Percentiles rank a stretch among this genome's conserved stretches.
phyloP scores from a whole-genome alignment of 2,797 vertebrate genomes.

The Mormyrops boulengeri region DNA sequence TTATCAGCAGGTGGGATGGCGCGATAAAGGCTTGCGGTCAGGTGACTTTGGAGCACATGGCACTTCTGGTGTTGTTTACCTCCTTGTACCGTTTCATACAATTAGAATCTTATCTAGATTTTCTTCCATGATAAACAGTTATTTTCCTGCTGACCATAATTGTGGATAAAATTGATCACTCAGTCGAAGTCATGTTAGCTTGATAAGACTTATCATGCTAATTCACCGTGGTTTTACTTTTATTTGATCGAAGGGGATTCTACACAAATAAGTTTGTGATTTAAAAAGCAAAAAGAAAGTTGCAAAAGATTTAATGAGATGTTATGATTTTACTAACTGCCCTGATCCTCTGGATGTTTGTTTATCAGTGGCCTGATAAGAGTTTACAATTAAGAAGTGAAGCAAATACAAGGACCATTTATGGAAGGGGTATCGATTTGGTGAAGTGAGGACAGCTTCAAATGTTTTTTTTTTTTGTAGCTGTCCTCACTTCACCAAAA shows the following conservation, averaged over 20 bases:
- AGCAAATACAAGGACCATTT: not conserved
- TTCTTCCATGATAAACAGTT: constrained; percentile 20
- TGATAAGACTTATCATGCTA: constrained; percentile 24
- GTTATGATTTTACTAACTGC: not conserved
- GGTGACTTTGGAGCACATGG: constrained; percentile 29
- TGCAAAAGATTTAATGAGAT: not conserved
- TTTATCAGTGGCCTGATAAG: not conserved
- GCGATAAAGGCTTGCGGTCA: constrained; percentile 38
- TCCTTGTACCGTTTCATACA: constrained; percentile 15
- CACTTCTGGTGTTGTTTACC: constrained; percentile 20
- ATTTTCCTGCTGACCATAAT: constrained; percentile 14
- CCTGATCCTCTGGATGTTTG: not conserved
- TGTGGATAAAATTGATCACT: constrained; percentile 12
- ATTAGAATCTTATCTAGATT: constrained; percentile 34
- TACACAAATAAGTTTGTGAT: not conserved
- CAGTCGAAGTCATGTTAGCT: not conserved
- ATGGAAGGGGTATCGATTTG: not conserved
- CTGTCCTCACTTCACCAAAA: too few relatives aligned
- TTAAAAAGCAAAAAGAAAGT: constrained; percentile 4
- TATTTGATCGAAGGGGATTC: constrained; percentile 17
- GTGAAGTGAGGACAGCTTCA: not conserved
- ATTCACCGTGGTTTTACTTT: not conserved
- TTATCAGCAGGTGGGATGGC: constrained; percentile 25
- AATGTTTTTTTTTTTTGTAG: not conserved
- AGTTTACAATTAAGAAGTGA: not conserved